Base-by-base conservation (phyloP, 64 coral and sea anemone species). In the Dendrophyllia cribrosa region DNA sequence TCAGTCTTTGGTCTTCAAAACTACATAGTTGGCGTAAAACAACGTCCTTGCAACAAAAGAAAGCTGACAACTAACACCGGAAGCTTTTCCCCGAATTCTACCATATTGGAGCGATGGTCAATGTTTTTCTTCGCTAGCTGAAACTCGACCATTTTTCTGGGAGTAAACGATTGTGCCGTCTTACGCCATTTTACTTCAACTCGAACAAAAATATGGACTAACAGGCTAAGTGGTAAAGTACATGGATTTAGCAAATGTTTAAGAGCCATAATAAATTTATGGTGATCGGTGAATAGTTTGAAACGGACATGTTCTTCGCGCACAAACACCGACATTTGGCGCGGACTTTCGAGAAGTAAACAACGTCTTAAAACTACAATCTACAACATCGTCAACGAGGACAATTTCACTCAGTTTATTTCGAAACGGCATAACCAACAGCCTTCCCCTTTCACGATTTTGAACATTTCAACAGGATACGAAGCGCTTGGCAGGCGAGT, bases 151-250 rank as follows among this genome's bases (percentile, higher is more conserved):
- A 10, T 17, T 46, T 19, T 16, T 22, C 9, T 50, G 45, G 9
- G 20, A 19, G 6, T 19, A 63, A 49, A 45, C 14, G 20, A 84
- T 20, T 11, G 43, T 50, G 20, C 5, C 43, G 44, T 51, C 43
- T 47, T 49, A 67, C 78, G 58, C 78, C 45, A 67, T 84, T 51
- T 84, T 67, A 51, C 72, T 75, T 51, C 72, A 50, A 17, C 20
- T 48, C 71, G 4, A 47, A 15, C 56, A 43, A 46, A 82, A 20
- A 65, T 65, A 82, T 64, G 21, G 17, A 19, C 20, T 23, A 55
- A 21, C 19, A 58, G 53, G 72, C 44, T 75, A 50, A 50, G 72
- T 19, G 72, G 19, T 60, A 58, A 80, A 60, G 3, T 63, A n/a
- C 21, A 43, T 43, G 26, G 24, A 82, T n/a, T 63, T 47, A 64